Percentiles rank a stretch among this genome's conserved stretches.
These are phyloP conservation scores for Oscarella lobularis DNA, from an alignment of 37 sponge, comb jelly and placozoan genomes.

Conservation along the genomic window DNA sequence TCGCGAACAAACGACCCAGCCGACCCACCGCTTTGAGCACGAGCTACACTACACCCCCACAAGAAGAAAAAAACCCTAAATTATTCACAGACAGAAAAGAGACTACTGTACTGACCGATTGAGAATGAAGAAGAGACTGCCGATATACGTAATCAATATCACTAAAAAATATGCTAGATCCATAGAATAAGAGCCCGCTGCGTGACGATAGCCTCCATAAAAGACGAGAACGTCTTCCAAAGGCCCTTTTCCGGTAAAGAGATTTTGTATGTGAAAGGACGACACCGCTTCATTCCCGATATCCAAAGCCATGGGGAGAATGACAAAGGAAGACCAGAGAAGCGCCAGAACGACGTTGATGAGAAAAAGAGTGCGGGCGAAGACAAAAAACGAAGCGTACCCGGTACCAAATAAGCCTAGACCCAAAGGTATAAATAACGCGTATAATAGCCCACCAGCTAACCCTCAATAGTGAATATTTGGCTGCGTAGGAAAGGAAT, in stretches of 20 bases:
- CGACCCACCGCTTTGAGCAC: neutral
- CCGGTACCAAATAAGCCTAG: neutral
- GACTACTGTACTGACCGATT: neutral
- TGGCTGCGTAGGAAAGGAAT: constrained; percentile 6
- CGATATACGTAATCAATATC: neutral
- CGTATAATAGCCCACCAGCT: neutral
- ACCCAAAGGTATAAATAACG: neutral
- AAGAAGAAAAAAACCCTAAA: too few relatives aligned
- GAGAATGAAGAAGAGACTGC: neutral
- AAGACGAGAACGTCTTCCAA: neutral
- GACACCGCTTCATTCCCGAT: neutral
- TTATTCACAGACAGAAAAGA: neutral
- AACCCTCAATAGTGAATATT: constrained; percentile 6
- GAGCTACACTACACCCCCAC: neutral
- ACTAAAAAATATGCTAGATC: neutral
- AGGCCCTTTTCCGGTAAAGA: constrained; percentile 5
- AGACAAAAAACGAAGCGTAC: constrained; percentile 12
- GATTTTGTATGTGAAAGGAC: constrained; percentile 2
- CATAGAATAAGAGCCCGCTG: neutral
- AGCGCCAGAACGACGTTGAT: neutral
- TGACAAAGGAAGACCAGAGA: constrained; percentile 7
- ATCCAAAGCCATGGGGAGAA: neutral
- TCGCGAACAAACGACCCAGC: neutral
- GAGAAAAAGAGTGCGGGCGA: constrained; percentile 3
- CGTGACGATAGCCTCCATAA: neutral